Conservation (phyloP, 2,113 vertebrate genomes). For the Rhagologus leucostigma region DNA sequence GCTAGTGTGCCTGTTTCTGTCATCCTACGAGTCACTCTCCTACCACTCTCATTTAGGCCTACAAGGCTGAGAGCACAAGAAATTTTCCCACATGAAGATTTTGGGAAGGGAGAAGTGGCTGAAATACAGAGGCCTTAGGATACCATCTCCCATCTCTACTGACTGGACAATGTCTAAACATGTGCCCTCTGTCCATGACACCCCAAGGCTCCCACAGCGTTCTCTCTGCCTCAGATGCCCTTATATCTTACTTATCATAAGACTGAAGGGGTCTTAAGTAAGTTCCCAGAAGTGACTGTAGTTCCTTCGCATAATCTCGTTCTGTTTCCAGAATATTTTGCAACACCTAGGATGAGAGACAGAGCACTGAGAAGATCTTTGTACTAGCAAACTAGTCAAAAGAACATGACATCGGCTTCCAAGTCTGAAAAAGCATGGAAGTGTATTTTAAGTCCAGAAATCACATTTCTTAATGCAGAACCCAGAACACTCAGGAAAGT, state of each 20-base stretch:
- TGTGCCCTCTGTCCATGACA: background rate
- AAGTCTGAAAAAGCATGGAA: background rate
- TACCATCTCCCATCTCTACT: background rate
- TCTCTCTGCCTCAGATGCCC: background rate
- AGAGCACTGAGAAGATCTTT: slow-evolving; percentile 39
- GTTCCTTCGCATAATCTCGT: slow-evolving; percentile 92
- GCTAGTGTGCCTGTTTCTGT: background rate
- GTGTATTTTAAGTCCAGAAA: background rate
- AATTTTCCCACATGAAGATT: background rate
- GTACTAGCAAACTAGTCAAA: background rate
- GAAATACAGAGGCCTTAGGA: background rate
- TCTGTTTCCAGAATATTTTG: slow-evolving; percentile 97
- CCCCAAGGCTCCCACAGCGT: background rate
- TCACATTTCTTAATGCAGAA: background rate
- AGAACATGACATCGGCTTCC: background rate
- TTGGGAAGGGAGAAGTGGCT: background rate
- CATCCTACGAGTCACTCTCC: background rate
- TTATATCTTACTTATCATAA: slow-evolving; percentile 91
- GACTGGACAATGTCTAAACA: background rate
- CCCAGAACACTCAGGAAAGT: background rate
- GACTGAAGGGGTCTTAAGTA: slow-evolving; percentile 91
- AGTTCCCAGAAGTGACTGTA: slow-evolving; percentile 86
- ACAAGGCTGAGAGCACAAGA: background rate
- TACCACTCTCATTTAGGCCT: background rate
- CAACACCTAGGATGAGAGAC: slow-evolving; percentile 82